Percentiles rank a stretch among this genome's conserved stretches.
These are phyloP conservation scores for Cepphus grylle DNA, from an alignment of 2,113 vertebrate species.

Conservation along the genomic window DNA sequence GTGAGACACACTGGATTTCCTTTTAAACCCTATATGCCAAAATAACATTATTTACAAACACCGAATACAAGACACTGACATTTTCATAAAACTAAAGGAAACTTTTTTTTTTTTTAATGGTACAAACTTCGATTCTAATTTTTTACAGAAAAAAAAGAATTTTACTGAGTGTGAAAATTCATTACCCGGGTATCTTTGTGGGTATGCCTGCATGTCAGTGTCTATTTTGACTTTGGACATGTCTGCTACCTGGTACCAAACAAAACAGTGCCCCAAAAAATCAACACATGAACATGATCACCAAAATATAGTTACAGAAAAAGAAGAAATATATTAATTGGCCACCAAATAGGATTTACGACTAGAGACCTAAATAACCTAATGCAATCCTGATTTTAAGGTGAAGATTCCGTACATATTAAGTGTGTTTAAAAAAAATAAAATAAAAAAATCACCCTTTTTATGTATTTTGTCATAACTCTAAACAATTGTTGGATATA, in stretches of 20 bases:
- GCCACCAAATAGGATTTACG: background rate
- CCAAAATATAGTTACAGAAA: background rate
- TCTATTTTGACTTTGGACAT: background rate
- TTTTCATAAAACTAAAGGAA: background rate
- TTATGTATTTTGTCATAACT: background rate
- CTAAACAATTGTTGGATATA: background rate
- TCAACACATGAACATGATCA: background rate
- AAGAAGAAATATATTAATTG: background rate
- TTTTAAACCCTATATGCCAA: background rate
- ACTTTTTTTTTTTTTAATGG: background rate
- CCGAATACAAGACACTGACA: background rate
- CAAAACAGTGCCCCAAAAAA: background rate
- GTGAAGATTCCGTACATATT: background rate
- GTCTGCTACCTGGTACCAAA: background rate
- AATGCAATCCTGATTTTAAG: background rate
- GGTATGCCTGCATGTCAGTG: background rate
- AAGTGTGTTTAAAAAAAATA: too few relatives aligned
- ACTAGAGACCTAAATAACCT: background rate
- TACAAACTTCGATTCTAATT: background rate
- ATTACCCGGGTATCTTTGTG: background rate
- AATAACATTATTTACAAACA: background rate
- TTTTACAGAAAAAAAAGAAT: background rate
- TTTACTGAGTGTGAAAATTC: background rate
- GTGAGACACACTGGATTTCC: background rate
- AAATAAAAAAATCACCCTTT: background rate